phyloP scores from a whole-genome alignment of 1,140 invertebrate genomes.

The Mya arenaria region DNA sequence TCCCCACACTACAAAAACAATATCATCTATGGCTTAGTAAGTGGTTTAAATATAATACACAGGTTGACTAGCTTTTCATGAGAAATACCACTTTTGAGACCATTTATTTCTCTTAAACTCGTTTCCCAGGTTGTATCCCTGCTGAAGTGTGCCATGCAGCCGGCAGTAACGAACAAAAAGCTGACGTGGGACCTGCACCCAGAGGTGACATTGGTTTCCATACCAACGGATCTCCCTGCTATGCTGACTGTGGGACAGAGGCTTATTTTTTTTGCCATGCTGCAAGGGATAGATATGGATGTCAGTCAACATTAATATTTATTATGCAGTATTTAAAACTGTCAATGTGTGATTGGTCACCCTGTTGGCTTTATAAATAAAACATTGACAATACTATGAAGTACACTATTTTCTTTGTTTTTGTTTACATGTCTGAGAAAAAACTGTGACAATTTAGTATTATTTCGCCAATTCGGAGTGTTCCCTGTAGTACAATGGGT shows the following conservation, averaged over 20 bases:
- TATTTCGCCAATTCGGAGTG: too few species aligned
- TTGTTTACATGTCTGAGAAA: too few species aligned
- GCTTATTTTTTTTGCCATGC: constrained; percentile 47
- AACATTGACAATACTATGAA: neutral
- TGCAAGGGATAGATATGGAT: constrained; percentile 19
- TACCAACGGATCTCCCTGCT: constrained; percentile 40
- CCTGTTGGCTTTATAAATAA: neutral
- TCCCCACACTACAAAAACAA: too few species aligned
- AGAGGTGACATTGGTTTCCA: constrained; percentile 11
- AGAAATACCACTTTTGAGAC: too few species aligned
- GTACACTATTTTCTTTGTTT: too few species aligned
- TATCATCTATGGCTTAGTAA: too few species aligned
- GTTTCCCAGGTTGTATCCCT: constrained; percentile 58
- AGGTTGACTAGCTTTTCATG: too few species aligned
- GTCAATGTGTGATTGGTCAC: neutral
- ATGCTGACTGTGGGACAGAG: constrained; percentile 39
- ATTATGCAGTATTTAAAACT: neutral
- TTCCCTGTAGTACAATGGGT: too few species aligned
- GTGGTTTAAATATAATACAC: too few species aligned
- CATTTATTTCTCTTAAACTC: too few species aligned
- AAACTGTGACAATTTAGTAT: too few species aligned
- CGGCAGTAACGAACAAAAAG: constrained; percentile 69
- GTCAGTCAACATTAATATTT: neutral
- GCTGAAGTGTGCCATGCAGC: constrained; percentile 79
- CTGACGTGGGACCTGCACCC: constrained; percentile 60